A percentile compares a stretch with the other conserved stretches of the same genome.
Conservation (phyloP, 1,140 invertebrate species). For the Calycopis cecrops region DNA sequence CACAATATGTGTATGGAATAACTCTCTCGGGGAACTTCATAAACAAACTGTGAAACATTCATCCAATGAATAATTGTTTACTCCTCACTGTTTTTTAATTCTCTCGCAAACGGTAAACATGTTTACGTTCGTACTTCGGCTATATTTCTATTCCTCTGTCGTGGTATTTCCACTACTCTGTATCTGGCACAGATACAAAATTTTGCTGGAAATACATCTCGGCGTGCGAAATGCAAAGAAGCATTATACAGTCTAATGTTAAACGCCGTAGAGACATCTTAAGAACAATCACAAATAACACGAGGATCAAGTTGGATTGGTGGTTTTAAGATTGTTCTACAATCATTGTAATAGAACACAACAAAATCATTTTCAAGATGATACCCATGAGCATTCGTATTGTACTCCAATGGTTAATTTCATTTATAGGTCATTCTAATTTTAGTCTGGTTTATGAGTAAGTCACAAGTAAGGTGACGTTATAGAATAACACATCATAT, state of each 20-base stretch:
- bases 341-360: conserved; percentile 13
- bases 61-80: conserved; percentile 45
- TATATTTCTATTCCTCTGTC: conserved; percentile 60
- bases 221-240: conserved; percentile 41
- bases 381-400: too few relatives aligned
- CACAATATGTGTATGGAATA: too few relatives aligned
- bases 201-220: conserved; percentile 44
- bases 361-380: too few relatives aligned
- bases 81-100: conserved; percentile 53
- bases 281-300: conserved; percentile 29
- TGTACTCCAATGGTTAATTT: too few relatives aligned
- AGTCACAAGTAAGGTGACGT: too few relatives aligned
- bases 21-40: not conserved
- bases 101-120: conserved; percentile 59
- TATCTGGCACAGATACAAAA: conserved; percentile 48
- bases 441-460: too few relatives aligned
- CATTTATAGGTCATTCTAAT: too few relatives aligned
- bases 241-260: conserved; percentile 49
- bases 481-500: too few relatives aligned
- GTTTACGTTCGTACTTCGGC: conserved; percentile 58
- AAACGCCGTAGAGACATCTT: conserved; percentile 24
- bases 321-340: conserved; percentile 18
- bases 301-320: conserved; percentile 27
- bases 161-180: conserved; percentile 51
- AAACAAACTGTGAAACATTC: conserved; percentile 23